These are phyloP conservation scores for Peromyscus aztecus DNA, from an alignment of 2,797 vertebrate species.

Conservation along the genomic window DNA sequence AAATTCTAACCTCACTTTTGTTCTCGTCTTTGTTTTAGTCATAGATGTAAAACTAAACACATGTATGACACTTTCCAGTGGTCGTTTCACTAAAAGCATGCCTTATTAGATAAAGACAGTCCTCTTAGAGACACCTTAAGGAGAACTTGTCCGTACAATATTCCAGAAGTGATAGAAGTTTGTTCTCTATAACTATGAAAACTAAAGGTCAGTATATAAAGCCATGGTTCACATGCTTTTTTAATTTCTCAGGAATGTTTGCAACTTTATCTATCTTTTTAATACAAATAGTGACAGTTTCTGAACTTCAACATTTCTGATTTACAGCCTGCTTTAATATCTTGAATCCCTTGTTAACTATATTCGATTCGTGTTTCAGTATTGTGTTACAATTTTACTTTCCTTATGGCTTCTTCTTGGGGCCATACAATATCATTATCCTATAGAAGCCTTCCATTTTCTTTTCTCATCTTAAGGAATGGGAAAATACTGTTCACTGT, in stretches of 20 bases:
- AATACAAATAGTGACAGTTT: neutral
- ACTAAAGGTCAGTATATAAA: neutral
- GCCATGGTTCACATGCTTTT: neutral
- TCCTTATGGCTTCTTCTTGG: constrained; percentile 1
- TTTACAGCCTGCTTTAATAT: neutral
- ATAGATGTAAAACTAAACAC: constrained; percentile 11
- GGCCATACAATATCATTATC: constrained; percentile 25
- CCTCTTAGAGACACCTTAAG: neutral
- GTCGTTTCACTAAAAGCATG: neutral
- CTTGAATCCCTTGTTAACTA: constrained; percentile 46
- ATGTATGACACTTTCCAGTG: neutral
- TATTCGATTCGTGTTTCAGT: neutral
- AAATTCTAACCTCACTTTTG: constrained; percentile 25
- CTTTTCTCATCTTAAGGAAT: neutral
- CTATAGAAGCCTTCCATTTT: constrained; percentile 11
- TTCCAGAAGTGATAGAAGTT: neutral
- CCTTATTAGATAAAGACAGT: neutral
- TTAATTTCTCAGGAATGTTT: neutral
- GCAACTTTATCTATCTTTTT: neutral
- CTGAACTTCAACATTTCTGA: neutral
- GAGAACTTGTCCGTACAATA: neutral
- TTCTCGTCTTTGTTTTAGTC: constrained; percentile 39
- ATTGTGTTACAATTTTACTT: constrained; percentile 35
- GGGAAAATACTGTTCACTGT: neutral
- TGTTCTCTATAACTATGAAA: neutral